phyloP scores from a whole-genome alignment of 2,113 vertebrate genomes.

The Cynoglossus semilaevis region DNA sequence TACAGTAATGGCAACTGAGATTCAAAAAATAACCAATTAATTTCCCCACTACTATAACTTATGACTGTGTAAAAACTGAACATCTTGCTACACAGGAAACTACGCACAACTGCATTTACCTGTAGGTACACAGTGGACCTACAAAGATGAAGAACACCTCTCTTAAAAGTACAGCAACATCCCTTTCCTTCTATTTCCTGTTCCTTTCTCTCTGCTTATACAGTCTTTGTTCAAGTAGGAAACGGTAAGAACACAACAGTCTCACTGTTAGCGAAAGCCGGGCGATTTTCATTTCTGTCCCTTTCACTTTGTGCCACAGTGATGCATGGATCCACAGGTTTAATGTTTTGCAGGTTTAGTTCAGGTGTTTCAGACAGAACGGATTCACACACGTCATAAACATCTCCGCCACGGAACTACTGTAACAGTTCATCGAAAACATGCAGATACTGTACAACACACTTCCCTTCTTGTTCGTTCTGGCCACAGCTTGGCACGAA shows the following conservation, averaged over 20 bases:
- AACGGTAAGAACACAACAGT: slow-evolving; percentile 18
- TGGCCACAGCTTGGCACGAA: slow-evolving; percentile 27
- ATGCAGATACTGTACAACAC: slow-evolving; percentile 66
- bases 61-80: slow-evolving; percentile 2
- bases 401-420: slow-evolving; percentile 64
- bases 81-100: too few species aligned
- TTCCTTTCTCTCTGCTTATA: slow-evolving; percentile 23
- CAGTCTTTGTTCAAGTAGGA: slow-evolving; percentile 16
- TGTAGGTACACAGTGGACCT: slow-evolving; percentile 18
- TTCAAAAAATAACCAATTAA: slow-evolving; percentile 21
- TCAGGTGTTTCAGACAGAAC: slow-evolving; percentile 54
- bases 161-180: slow-evolving; percentile 42
- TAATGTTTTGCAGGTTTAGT: slow-evolving; percentile 41
- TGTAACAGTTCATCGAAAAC: slow-evolving; percentile 68
- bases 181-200: slow-evolving; percentile 34
- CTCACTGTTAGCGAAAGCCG: not conserved
- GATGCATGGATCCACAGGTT: slow-evolving; percentile 26
- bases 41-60: slow-evolving; percentile 13
- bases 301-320: slow-evolving; percentile 21
- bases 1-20: not conserved
- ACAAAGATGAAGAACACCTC: slow-evolving; percentile 36
- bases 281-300: slow-evolving; percentile 11
- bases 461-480: slow-evolving; percentile 57
- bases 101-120: slow-evolving; percentile 9
- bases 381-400: slow-evolving; percentile 63